phyloP scores from a whole-genome alignment of 2,888 invertebrate genomes.

The Dasysyrphus albostriatus region DNA sequence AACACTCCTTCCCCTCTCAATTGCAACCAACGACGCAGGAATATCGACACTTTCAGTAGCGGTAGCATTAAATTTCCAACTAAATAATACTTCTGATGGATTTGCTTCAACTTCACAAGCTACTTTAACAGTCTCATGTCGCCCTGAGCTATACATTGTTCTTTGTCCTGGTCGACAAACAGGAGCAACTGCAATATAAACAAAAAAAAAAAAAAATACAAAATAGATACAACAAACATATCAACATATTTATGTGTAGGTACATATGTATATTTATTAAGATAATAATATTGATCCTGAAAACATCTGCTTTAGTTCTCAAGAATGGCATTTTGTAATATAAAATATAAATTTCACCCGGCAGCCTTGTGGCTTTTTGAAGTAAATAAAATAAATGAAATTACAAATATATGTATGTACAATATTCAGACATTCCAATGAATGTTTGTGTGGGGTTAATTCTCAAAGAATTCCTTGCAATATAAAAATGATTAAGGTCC shows the following conservation, averaged over 20 bases:
- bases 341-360: slow-evolving; percentile 3
- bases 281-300: slow-evolving; percentile 2
- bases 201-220: neutral
- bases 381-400: neutral
- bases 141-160: slow-evolving; percentile 89
- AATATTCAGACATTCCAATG: slow-evolving; percentile 5
- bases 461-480: neutral
- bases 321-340: slow-evolving; percentile 9
- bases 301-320: slow-evolving; percentile 15
- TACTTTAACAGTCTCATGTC: slow-evolving; percentile 88
- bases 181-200: slow-evolving; percentile 87
- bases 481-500: neutral
- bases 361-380: slow-evolving; percentile 6
- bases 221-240: neutral
- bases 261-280: no score
- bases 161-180: slow-evolving; percentile 89
- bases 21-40: slow-evolving; percentile 86
- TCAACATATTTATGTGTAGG: neutral
- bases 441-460: neutral
- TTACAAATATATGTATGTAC: neutral
- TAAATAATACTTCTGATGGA: slow-evolving; percentile 88
- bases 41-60: slow-evolving; percentile 88
- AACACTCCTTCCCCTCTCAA: slow-evolving; percentile 87
- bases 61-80: slow-evolving; percentile 91
- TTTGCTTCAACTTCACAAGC: slow-evolving; percentile 91